Evolutionary conservation across 2,113 vertebrate species (phyloP).

Genomic region (Pagrus major): DNA sequence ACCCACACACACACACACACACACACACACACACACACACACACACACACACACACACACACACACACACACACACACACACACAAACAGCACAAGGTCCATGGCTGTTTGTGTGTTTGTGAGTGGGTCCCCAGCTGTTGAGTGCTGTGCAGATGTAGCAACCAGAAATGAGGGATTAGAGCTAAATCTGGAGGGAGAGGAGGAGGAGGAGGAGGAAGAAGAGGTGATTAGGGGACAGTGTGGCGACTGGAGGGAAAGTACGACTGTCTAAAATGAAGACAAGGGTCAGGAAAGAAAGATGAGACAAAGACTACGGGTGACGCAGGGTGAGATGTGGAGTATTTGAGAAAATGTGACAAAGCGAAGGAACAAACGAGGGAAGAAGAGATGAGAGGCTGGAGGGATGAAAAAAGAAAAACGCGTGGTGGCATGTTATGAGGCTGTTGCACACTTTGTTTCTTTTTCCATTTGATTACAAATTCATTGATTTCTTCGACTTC

Average conservation of each 20-base stretch:
- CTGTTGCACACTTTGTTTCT: not conserved
- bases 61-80: slow-evolving; percentile 25
- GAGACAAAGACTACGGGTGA: slow-evolving; percentile 12
- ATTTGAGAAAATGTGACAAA: slow-evolving; percentile 26
- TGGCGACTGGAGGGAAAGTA: slow-evolving; percentile 15
- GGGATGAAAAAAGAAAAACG: slow-evolving; percentile 4
- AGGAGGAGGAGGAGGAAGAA: slow-evolving; percentile 29
- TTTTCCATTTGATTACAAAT: slow-evolving; percentile 41
- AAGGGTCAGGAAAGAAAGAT: slow-evolving; percentile 38
- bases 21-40: slow-evolving; percentile 21
- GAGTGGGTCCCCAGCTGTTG: slow-evolving; percentile 79
- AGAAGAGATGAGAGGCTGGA: not conserved
- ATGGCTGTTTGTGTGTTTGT: slow-evolving; percentile 63
- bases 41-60: slow-evolving; percentile 11
- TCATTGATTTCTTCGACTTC: slow-evolving; percentile 40
- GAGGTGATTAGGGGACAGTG: slow-evolving; percentile 36
- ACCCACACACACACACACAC: slow-evolving; percentile 9
- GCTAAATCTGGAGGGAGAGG: slow-evolving; percentile 74
- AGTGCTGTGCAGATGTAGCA: slow-evolving; percentile 75
- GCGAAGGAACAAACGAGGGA: slow-evolving; percentile 12
- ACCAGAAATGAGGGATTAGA: slow-evolving; percentile 77
- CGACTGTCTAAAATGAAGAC: slow-evolving; percentile 30
- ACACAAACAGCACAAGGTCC: slow-evolving; percentile 24
- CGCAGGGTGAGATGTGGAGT: not conserved
- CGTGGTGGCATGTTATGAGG: not conserved